Evolutionary conservation across 2,113 vertebrate species (phyloP), one percentile per base, ranked within the genome.

Genomic region (Myotis yumanensis): DNA sequence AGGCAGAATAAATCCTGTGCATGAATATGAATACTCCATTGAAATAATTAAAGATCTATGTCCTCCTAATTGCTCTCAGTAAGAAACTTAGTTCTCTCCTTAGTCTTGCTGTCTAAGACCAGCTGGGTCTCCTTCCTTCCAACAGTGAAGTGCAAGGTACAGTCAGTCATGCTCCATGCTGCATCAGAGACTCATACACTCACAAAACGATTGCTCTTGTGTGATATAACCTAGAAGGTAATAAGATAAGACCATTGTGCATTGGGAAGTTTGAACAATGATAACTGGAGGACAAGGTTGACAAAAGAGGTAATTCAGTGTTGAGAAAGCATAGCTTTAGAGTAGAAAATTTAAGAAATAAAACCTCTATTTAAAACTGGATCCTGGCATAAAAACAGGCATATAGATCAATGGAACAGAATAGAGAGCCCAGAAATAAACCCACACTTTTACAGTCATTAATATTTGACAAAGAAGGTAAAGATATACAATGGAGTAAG

Each of bases 81-180:
- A 37, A 97, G 97, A 89, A 95, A 97, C 72, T 95, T 96, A 51
- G 79, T 97, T 96, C 80, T 94, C 69, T 98, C 91, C 85, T 97
- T 95, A 95, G 76, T 97, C 94, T 98, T 97, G 32, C 96, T 98
- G 96, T 97, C 95, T 98, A 95, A 98, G 97, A 97, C 85, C 97
- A 98, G 97, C 97, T 97, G 97, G 96, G 48, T 57, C 97, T 93
- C 93, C 72, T 95, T 96, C 77, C 87, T 96, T 96, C 95, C 97
- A 97, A 68, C 96, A 96, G 97, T 89, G 94, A n/a, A 91, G 46
- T 94, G 25, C 81, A 96, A 18, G 46, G 95, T 96, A 93, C 89
- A 71, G 95, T 30, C 91, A 97, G 75, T 96, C 40, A 87, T 76
- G 94, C n/a, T 86, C 64, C 28, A 35, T 86, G 79, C 10, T 95